phyloP scores from a whole-genome alignment of 1,140 invertebrate species.

The Augochlora pura region DNA sequence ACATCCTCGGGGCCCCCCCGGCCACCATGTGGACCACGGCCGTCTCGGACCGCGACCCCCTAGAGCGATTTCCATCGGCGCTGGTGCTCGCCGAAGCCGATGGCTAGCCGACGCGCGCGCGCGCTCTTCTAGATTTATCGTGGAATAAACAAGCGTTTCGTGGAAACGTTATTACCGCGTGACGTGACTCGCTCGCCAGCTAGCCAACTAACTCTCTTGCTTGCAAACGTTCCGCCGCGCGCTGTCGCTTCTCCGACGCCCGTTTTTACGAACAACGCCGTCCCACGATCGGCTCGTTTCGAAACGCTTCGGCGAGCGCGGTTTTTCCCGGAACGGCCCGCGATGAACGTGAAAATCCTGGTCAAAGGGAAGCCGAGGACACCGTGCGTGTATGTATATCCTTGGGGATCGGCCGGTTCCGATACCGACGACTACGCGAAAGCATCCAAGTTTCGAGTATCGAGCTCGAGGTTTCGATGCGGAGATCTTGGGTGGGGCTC shows the following conservation, averaged over 20 bases:
- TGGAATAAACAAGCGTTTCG: constrained; percentile 57
- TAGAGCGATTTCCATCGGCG: constrained; percentile 36
- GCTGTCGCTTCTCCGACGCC: neutral
- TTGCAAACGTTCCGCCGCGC: neutral
- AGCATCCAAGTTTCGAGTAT: neutral
- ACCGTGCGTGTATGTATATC: too few species aligned
- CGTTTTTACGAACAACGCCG: constrained; percentile 31
- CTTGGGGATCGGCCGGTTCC: too few species aligned
- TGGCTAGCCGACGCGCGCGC: neutral
- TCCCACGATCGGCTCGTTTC: constrained; percentile 13
- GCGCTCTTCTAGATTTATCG: constrained; percentile 54
- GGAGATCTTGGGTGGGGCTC: too few species aligned
- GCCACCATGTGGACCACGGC: neutral
- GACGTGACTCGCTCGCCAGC: neutral
- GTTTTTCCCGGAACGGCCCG: neutral
- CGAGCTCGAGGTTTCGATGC: too few species aligned
- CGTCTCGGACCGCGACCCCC: constrained; percentile 40
- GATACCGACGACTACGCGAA: neutral
- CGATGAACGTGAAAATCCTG: neutral
- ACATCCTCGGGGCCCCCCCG: constrained; percentile 6
- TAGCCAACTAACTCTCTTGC: neutral
- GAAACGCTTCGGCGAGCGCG: neutral
- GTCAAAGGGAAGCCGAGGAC: neutral
- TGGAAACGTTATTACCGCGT: constrained; percentile 41
- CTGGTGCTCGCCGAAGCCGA: constrained; percentile 15